Evolutionary conservation across 1,140 invertebrate species (phyloP), one percentile per base, ranked within the genome.

Genomic region (Drosophila pandora): DNA sequence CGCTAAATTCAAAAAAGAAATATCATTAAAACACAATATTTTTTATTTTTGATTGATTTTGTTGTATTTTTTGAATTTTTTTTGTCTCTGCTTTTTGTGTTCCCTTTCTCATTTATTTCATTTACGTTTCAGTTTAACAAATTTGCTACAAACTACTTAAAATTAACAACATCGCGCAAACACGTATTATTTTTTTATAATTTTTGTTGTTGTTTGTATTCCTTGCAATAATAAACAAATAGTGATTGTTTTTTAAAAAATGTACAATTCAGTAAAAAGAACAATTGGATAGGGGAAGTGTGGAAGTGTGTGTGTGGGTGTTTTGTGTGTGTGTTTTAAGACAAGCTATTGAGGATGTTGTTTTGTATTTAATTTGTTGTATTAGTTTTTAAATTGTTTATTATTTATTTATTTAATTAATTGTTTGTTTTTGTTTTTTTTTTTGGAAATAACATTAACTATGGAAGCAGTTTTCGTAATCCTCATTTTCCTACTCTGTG

Each of bases 101-200:
- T 83, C 79, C 79, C 71, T 75, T 76, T 84, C 67, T 59, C 54
- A 61, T 81, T 77, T 68, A 78, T 76, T 72, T 67, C 43, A 73
- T 64, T 79, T 67, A 72, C 63, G 61, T 60, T 65, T 67, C 60
- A 52, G 47, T 67, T 80, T 85, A 85, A 85, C 81, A 85, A 85
- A 85, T 85, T 85, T 76, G 41, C 76, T 85, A 85, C 68, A 77
- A 76, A 80, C 81, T 85, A 85, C 81, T 85, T 85, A 85, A 63
- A 85, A 74, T 77, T 85, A 85, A 74, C 81, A 85, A 85, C 81
- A 85, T 85, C 77, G 81, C 77, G 81, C 81, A 85, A 68, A 80
- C 72, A 76, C 54, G 49, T 54, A 75, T 28, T 28, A 17, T 63
- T 47, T 45, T 22, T 47, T 47, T 21, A 22, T 43, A 41, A 43